Evolutionary conservation across 2,888 invertebrate genomes (phyloP), one percentile per base, ranked within the genome.

Genomic region (Cheilosia impressa): DNA sequence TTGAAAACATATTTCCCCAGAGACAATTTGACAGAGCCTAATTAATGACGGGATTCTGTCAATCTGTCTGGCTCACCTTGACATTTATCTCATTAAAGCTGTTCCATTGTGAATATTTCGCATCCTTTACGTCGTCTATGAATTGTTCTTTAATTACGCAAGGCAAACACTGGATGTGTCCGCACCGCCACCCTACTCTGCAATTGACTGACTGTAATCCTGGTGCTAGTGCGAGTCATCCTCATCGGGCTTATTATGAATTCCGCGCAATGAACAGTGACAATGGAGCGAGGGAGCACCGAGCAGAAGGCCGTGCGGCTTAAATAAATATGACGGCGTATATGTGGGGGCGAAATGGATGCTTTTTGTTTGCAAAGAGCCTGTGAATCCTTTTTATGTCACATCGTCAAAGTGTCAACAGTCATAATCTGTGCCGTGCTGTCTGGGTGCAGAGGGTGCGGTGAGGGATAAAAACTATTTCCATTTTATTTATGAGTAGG

Each of bases 101-200:
- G 22, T 52, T 13, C 50, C 52, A 68, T 72, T 72, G 63, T 43
- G 17, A 5, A 57, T 10, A 19, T 10, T 31, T 77, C 24, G 60
- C 45, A 50, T 57, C 62, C 66, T 78, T 63, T 45, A 41, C 75
- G 63, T 57, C 50, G 38, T 50, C 19, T 41, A 31, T 71, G 66
- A 80, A 76, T 80, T 80, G 71, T 71, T 80, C 84, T 60, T 62
- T 75, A 69, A 84, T 79, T 85, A 80, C 60, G 69, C 19, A 17
- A 53, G 24, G 55, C 79, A 58, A 75, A 71, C 69, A 63, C 57
- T 63, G 55, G 68, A 45, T 72, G 19, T 68, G 34, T 52, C 62
- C 45, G 31, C 47, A 19, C 38, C 43, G n/a, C 24, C 13, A 31
- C 31, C 31, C 31, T 31, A 0, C 13, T 15, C 34, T 24, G 19